Base-by-base conservation (phyloP, 23 tunicate genomes). In the Halocynthia aurantium region DNA sequence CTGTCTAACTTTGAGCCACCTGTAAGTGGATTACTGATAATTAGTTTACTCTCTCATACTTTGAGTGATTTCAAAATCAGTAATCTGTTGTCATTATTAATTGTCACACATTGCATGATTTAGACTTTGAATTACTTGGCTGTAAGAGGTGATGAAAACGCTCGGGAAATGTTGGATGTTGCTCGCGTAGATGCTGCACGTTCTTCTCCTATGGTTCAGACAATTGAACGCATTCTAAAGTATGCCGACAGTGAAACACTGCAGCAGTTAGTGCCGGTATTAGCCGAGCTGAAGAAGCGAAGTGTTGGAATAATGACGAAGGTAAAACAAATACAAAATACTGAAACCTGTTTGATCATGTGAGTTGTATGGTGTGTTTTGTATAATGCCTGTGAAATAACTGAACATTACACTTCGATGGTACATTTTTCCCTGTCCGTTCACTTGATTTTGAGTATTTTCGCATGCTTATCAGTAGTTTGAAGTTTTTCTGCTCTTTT, bases 131-230 rank as follows among this genome's bases (percentile, higher is more conserved):
- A 74, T n/a, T 74, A 74, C 64, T 56, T 74, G 57, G 62, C 78
- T 8, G 64, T 74, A 10, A 53, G 78, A 74, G 56, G 78, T 17
- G 78, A 74, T 53, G 64, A 55, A 74, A 50, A 74, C 22, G 56
- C 64, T 8, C 66, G 78, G 13, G 66, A 74, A 17, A 15, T 53
- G 13, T 52, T 74, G n/a, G 78, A 74, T 53, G 8, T 7, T 8
- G 69, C 83, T 54, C 78, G 97, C n/a, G 84, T 82, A 44, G 87
- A 84, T 40, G 57, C 65, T 8, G 81, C 77, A 6, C 76, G 77
- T 22, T 63, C 77, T 53, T 67, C 85, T 19, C 87, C 97, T 0
- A 80, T 91, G 83, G 88, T 91, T 84, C 90, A 81, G 52, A 91
- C 97, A 8, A 81, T 81, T 0, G 31, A 20, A 4, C 65, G 89